Evolutionary conservation across 2,797 vertebrate species (phyloP).

Genomic region (Pelochelys cantorii): DNA sequence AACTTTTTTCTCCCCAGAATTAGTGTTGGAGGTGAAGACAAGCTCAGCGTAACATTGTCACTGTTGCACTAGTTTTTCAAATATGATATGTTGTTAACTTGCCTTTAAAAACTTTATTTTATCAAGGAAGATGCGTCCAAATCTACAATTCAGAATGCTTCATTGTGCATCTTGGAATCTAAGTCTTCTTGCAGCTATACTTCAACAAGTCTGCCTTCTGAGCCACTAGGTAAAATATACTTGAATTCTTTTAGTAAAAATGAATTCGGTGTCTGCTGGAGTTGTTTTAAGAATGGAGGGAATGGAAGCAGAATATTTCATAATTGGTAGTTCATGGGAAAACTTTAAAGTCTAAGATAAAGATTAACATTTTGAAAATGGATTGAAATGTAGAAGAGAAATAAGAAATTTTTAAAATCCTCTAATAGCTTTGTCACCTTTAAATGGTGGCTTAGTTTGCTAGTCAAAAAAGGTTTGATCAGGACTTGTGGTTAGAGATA

Average conservation of each 20-base stretch:
- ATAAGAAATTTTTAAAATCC: neutral
- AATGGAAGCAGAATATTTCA: neutral
- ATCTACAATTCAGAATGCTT: neutral
- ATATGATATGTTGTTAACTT: neutral
- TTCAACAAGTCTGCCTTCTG: conserved; percentile 30
- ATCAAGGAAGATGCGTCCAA: conserved; percentile 62
- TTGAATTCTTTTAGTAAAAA: neutral
- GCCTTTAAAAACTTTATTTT: conserved; percentile 21
- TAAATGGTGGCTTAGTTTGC: neutral
- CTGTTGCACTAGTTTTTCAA: neutral
- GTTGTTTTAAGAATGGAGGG: neutral
- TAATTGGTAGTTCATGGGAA: neutral
- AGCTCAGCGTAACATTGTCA: rapidly evolving
- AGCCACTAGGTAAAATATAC: conserved; percentile 57
- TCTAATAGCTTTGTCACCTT: neutral
- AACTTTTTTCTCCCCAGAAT: neutral
- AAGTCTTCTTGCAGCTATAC: neutral
- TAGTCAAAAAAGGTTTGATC: neutral
- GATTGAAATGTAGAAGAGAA: neutral
- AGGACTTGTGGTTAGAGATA: neutral
- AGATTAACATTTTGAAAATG: neutral
- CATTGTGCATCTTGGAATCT: neutral
- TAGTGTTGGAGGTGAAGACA: neutral
- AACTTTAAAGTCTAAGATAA: rapidly evolving
- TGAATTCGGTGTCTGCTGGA: neutral